Base-by-base conservation (phyloP, 53 echinoderm and acorn worm species). In the Echinometra lucunter region DNA sequence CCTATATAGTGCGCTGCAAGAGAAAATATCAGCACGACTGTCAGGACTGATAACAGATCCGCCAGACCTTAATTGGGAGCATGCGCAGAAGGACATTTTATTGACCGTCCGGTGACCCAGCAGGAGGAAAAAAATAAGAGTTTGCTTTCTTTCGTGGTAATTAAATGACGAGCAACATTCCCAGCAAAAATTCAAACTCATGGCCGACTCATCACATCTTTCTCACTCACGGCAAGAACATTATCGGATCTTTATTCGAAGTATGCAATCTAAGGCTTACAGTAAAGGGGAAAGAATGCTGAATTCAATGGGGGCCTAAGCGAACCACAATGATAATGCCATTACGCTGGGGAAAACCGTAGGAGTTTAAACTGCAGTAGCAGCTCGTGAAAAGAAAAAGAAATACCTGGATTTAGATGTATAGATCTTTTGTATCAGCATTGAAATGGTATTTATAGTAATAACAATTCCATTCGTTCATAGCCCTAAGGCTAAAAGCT, bases 381-480 rank as follows among this genome's bases (percentile, higher is more conserved):
- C n/a, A n/a, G n/a, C n/a, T n/a, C n/a, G n/a, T 35, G 34, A 13
- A 34, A 35, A 72, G 35, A 72, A 35, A 35, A 72, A 72, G 72
- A 72, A 72, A 72, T 72, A 28, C 15, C 32, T 34, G 72, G 72
- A 72, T 72, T 35, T 35, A 16, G 72, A 32, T 72, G 72, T 2
- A 72, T 13, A 72, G 32, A 32, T 72, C 13, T 35, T 34, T 72
- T 72, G 72, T 7, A 35, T 13, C 35, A 15, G 72, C 35, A 28
- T 34, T 72, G 72, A 72, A 72, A 72, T 72, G 72, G 72, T 72
- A 35, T 72, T 72, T 72, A 72, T 35, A 72, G 72, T 72, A 13
- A n/a, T 72, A 72, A 72, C 72, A 72, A 72, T 72, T 72, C 72
- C 15, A 32, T 72, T 72, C 72, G 28, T 72, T 72, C 15, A 72